These are phyloP conservation scores for Bubo scandiacus DNA, from an alignment of 2,113 vertebrate species.

Conservation along the genomic window DNA sequence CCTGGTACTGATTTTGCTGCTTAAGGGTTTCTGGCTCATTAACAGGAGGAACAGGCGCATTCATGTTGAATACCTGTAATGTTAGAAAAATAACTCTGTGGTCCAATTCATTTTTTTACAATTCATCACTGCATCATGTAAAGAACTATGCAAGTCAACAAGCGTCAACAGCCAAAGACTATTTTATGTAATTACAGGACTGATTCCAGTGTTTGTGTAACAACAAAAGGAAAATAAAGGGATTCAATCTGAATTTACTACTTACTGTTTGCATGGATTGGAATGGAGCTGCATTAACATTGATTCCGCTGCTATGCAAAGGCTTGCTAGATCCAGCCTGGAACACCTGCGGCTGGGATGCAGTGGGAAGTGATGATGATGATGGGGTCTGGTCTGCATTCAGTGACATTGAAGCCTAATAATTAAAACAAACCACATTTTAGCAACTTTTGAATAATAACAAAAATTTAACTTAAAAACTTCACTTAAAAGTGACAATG, in stretches of 20 bases:
- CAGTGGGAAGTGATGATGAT: constrained; percentile 88
- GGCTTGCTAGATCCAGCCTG: constrained; percentile 92
- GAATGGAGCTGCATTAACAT: constrained; percentile 99
- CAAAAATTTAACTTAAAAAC: not conserved
- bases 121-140: not conserved
- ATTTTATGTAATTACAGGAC: not conserved
- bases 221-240: not conserved
- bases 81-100: not conserved
- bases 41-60: constrained; percentile 91
- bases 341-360: constrained; percentile 91
- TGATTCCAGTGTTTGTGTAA: not conserved
- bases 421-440: constrained; percentile 19
- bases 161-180: not conserved
- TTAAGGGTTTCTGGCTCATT: constrained; percentile 91
- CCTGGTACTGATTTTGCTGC: constrained; percentile 88
- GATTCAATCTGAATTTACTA: not conserved
- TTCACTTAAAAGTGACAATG: not conserved
- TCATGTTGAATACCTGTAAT: constrained; percentile 94
- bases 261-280: constrained; percentile 99
- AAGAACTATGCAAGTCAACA: not conserved
- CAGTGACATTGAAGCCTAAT: constrained; percentile 88
- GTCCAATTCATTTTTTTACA: not conserved
- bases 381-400: constrained; percentile 87
- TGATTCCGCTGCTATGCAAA: constrained; percentile 94
- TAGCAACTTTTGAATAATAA: not conserved